Percentiles rank a stretch among this genome's conserved stretches.
phyloP scores from a whole-genome alignment of 2,888 invertebrate species.

The Schizotus pectinicornis region DNA sequence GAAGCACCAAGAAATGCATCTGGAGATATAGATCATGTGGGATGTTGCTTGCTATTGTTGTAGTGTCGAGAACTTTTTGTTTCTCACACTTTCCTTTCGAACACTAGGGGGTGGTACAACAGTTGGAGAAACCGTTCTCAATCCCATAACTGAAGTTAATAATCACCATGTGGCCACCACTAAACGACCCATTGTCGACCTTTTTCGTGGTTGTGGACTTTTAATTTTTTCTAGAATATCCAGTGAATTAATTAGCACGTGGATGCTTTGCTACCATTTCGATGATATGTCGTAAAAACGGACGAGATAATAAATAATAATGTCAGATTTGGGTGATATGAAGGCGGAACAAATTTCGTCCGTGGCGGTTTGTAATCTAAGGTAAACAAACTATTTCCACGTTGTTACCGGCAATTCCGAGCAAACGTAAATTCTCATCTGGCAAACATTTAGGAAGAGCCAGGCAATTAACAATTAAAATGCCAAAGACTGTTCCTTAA shows the following conservation, averaged over 20 bases:
- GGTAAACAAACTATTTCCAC: conserved; percentile 14
- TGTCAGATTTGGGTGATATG: conserved; percentile 11
- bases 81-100: conserved; percentile 26
- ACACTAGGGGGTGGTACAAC: conserved; percentile 8
- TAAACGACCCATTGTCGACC: no score
- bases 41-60: conserved; percentile 20
- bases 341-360: conserved; percentile 18
- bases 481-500: no score
- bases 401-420: no score
- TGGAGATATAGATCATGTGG: conserved; percentile 10
- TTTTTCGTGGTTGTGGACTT: no score
- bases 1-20: conserved; percentile 18
- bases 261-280: no score
- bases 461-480: no score
- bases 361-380: background rate
- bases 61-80: conserved; percentile 14
- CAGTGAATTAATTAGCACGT: no score
- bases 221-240: no score
- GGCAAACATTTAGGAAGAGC: no score
- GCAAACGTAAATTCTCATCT: no score
- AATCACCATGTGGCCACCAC: no score
- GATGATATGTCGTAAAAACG: background rate
- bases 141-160: no score
- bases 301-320: conserved; percentile 9
- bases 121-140: conserved; percentile 5